A percentile compares a stretch with the other conserved stretches of the same genome.
These are phyloP conservation scores for Gasterosteus nipponicus DNA, from an alignment of 2,113 vertebrate species.

Conservation along the genomic window DNA sequence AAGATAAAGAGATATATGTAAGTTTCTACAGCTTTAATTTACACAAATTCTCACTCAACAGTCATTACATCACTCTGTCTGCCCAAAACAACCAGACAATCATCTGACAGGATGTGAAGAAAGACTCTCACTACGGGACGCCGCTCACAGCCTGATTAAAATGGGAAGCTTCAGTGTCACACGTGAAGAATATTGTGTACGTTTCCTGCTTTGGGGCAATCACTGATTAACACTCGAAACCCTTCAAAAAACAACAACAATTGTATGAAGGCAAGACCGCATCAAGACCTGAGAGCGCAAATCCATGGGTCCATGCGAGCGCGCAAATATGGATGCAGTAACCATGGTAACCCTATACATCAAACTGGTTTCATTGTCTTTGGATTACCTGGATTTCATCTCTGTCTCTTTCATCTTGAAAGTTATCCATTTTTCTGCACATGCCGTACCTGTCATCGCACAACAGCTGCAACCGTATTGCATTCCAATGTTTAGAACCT, in stretches of 20 bases:
- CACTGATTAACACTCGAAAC: slow-evolving; percentile 19
- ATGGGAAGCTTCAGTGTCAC: slow-evolving; percentile 37
- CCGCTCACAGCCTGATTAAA: slow-evolving; percentile 50
- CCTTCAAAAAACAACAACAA: neutral
- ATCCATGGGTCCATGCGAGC: too few relatives aligned
- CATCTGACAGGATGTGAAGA: slow-evolving; percentile 45
- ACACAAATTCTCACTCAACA: slow-evolving; percentile 7
- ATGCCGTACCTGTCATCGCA: neutral
- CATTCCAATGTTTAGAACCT: neutral
- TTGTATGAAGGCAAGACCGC: too few relatives aligned
- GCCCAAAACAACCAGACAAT: slow-evolving; percentile 28
- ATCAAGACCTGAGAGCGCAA: too few relatives aligned
- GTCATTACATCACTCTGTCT: slow-evolving; percentile 23
- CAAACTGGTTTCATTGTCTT: too few relatives aligned
- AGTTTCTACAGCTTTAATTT: neutral
- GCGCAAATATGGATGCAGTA: too few relatives aligned
- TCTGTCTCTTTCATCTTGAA: too few relatives aligned
- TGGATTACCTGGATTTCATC: too few relatives aligned
- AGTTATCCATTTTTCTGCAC: too few relatives aligned
- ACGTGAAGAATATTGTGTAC: slow-evolving; percentile 36
- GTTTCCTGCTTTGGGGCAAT: slow-evolving; percentile 36
- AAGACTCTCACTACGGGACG: slow-evolving; percentile 41
- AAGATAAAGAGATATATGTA: neutral
- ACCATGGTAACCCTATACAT: too few relatives aligned
- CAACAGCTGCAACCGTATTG: neutral